Evolutionary conservation across 2,797 vertebrate species (phyloP).

Genomic region (Amphiprion clarkii): DNA sequence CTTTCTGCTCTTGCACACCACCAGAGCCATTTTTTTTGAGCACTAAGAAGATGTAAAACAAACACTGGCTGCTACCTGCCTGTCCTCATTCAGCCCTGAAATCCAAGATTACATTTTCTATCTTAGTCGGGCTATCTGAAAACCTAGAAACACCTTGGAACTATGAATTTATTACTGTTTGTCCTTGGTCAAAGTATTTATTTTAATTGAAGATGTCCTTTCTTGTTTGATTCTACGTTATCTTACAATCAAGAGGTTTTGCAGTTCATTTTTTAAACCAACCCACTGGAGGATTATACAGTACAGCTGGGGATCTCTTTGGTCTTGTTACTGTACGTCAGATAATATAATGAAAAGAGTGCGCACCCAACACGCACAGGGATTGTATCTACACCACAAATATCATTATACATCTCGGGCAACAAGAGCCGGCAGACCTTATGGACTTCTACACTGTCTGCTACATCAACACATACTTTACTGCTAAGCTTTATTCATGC

Average conservation of each 20-base stretch:
- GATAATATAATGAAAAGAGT: conserved; percentile 54
- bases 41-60: neutral
- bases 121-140: conserved; percentile 8
- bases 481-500: conserved; percentile 41
- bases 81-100: neutral
- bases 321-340: conserved; percentile 55
- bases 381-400: conserved; percentile 45
- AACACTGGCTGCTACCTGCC: neutral
- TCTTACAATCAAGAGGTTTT: conserved; percentile 14
- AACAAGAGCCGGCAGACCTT: conserved; percentile 42
- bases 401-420: conserved; percentile 57
- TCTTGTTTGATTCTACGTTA: conserved; percentile 25
- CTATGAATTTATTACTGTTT: neutral
- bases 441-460: conserved; percentile 44
- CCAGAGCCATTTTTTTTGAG: neutral
- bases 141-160: neutral
- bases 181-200: neutral
- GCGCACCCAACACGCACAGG: conserved; percentile 27
- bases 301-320: conserved; percentile 69
- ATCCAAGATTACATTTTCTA: conserved; percentile 18
- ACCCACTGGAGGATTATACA: conserved; percentile 54
- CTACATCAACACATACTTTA: conserved; percentile 33
- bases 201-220: conserved; percentile 5
- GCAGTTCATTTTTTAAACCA: conserved; percentile 60
- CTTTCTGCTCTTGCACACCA: neutral